Percentiles rank a stretch among this genome's conserved stretches.
These are phyloP conservation scores for Marisa cornuarietis DNA, from an alignment of 1,140 invertebrate species.

Conservation along the genomic window DNA sequence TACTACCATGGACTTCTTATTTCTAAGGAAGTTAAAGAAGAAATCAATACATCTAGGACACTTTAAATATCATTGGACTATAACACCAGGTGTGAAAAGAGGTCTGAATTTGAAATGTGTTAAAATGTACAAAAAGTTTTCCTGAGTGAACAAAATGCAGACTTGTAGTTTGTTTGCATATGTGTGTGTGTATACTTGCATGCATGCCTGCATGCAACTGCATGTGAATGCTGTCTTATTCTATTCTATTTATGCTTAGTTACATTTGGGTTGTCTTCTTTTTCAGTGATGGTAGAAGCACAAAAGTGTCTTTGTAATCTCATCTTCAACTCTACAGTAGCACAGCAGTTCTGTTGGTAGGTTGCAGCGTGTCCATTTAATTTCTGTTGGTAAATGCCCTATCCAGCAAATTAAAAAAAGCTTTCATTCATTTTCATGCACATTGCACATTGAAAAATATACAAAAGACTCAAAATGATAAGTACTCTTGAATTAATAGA, in stretches of 20 bases:
- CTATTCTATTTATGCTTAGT: background rate
- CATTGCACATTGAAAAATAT: background rate
- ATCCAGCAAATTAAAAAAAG: background rate
- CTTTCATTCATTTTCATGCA: slow-evolving; percentile 4
- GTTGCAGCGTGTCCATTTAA: slow-evolving; percentile 12
- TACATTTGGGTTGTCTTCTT: slow-evolving; percentile 32
- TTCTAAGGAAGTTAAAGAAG: no score
- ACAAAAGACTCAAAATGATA: background rate
- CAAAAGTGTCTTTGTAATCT: slow-evolving; percentile 91
- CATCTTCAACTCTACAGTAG: slow-evolving; percentile 81
- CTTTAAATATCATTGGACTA: no score
- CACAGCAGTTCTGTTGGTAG: slow-evolving; percentile 74
- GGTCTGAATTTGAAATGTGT: background rate
- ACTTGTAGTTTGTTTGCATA: background rate
- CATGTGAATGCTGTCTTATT: background rate
- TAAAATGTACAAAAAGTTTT: background rate
- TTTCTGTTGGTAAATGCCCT: no score
- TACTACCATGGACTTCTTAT: no score
- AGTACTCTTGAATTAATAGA: background rate
- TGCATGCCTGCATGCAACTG: background rate
- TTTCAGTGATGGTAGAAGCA: slow-evolving; percentile 78
- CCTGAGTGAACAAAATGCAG: no score
- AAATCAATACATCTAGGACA: no score
- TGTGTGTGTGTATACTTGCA: no score
- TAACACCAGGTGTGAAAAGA: no score